Evolutionary conservation across 2,113 vertebrate species (phyloP), one percentile per base, ranked within the genome.

Genomic region (Microtus ochrogaster): DNA sequence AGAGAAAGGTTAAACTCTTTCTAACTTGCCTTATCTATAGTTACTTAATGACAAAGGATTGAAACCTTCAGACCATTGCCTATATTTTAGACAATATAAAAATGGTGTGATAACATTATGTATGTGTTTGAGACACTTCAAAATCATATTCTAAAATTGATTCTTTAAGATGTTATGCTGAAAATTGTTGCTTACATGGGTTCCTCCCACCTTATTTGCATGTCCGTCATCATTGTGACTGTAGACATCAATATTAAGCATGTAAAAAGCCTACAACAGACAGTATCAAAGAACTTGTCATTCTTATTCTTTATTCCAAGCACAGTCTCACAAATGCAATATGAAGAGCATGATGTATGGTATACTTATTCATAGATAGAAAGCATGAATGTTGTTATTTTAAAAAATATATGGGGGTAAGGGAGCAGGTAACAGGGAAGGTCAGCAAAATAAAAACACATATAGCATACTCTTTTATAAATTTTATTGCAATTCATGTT

Each of bases 141-240:
- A 39, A 78, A 61, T 86, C 36, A 14, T 28, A 24, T 78, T 89
- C 14, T 93, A 72, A 95, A 95, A 58, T 65, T 24, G 81, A 92
- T 76, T 58, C 19, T 61, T 89, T 49, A 83, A 55, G 26, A 44
- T 78, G 21, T 9, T 22, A 19, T 66, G 1, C 33, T 44, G 7
- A 76, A 63, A 83, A 66, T 39, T 61, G 12, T 28, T 91, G 5
- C 10, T 41, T 1, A 33, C 7, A 58, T 7, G 12, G 30, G n/a
- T 66, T 84, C 90, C 16, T 78, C 10, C 2, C 5, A 26, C 7
- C 11, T 4, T 41, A 9, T 10, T 22, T 41, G 10, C 24, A 2
- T 44, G 33, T 36, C 68, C 24, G 55, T 3, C 28, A 81, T 41
- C n/a, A 41, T 73, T 44, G 36, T 7, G 33, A 33, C 41, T 47